These are phyloP conservation scores for Falco cherrug DNA, from an alignment of 2,797 vertebrate genomes.

Conservation along the genomic window DNA sequence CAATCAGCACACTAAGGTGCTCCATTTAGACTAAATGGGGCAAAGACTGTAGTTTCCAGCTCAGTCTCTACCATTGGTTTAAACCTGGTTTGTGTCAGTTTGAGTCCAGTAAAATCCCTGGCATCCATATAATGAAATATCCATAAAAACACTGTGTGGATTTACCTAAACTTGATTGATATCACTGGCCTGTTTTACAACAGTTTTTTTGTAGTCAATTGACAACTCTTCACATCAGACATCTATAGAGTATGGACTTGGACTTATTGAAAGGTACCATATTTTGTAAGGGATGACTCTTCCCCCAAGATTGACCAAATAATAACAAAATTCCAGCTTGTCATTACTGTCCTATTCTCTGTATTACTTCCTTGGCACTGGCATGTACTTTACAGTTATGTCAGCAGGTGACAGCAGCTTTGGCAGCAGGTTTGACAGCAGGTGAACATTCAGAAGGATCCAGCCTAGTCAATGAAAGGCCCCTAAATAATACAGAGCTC, in stretches of 20 bases:
- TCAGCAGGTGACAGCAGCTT: background rate
- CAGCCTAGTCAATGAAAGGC: background rate
- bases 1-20: background rate
- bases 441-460: background rate
- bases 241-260: background rate
- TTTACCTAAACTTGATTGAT: background rate
- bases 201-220: background rate
- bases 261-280: background rate
- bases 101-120: background rate
- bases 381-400: background rate
- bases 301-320: background rate
- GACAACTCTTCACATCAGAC: background rate
- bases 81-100: background rate
- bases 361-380: background rate
- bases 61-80: background rate
- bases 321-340: background rate
- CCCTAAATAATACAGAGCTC: background rate
- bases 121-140: background rate
- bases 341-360: background rate
- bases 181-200: background rate
- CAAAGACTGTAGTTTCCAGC: background rate
- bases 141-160: background rate
- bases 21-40: background rate
- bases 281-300: background rate
- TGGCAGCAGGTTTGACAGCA: background rate